Evolutionary conservation across 2,888 invertebrate genomes (phyloP).

Genomic region (Eupeodes luniger): DNA sequence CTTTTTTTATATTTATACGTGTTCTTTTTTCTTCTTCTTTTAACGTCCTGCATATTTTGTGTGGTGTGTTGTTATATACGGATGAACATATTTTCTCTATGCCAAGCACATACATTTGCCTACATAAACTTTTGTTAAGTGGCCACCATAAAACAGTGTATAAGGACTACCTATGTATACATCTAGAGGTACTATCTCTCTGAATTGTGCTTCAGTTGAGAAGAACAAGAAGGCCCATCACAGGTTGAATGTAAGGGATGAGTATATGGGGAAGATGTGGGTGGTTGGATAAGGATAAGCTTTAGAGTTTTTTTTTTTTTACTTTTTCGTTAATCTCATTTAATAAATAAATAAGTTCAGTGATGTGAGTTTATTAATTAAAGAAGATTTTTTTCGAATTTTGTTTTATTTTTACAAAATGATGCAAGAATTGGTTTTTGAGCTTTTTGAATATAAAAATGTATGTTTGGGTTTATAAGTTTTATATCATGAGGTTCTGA

Average conservation of each 20-base stretch:
- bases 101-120: constrained; percentile 36
- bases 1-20: constrained; percentile 20
- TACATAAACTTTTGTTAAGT: constrained; percentile 48
- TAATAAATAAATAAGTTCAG: constrained; percentile 66
- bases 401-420: constrained; percentile 11
- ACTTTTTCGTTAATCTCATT: constrained; percentile 52
- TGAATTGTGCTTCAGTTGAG: constrained; percentile 16
- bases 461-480: neutral
- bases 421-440: constrained; percentile 19
- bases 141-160: constrained; percentile 49
- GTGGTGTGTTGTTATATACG: neutral
- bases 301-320: constrained; percentile 12
- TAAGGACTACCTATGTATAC: constrained; percentile 33
- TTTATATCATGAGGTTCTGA: neutral
- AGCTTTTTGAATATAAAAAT: neutral
- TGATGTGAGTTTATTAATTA: constrained; percentile 66
- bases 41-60: neutral
- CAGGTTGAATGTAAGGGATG: neutral
- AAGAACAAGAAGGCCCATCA: neutral
- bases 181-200: neutral
- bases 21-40: constrained; percentile 2
- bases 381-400: constrained; percentile 22
- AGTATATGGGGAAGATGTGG: neutral
- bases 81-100: constrained; percentile 39
- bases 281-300: constrained; percentile 38